Conservation (phyloP, 2,113 vertebrate species). For the Onychorhynchus coronatus region DNA sequence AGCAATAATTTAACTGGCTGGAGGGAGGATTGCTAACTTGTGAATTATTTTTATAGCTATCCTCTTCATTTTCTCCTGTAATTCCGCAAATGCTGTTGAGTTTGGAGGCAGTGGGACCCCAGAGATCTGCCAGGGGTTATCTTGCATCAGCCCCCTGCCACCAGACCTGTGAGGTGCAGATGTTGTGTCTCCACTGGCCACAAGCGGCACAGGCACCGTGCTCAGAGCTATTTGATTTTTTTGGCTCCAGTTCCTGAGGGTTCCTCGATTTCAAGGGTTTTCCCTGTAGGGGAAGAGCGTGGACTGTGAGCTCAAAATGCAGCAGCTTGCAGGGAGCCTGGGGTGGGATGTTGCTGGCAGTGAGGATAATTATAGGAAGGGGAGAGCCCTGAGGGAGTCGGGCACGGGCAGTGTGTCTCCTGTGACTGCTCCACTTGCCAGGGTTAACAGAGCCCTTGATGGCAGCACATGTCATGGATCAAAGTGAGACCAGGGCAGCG, state of each 20-base stretch:
- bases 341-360: not conserved
- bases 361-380: not conserved
- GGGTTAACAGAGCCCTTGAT: not conserved
- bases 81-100: not conserved
- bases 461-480: not conserved
- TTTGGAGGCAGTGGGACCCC: not conserved
- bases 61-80: not conserved
- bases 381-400: fast-evolving
- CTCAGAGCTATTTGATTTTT: not conserved
- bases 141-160: not conserved
- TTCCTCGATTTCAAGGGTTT: not conserved
- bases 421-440: not conserved
- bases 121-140: not conserved
- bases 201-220: not conserved
- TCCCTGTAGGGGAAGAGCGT: not conserved
- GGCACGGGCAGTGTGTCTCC: not conserved
- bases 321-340: not conserved
- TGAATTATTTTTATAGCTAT: not conserved
- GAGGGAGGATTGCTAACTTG: not conserved
- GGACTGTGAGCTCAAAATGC: not conserved
- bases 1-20: not conserved
- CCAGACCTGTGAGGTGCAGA: not conserved
- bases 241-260: not conserved
- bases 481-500: not conserved
- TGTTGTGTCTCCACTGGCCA: not conserved